These are phyloP conservation scores for Pyrgilauda ruficollis DNA, from an alignment of 2,113 vertebrate species.

Conservation along the genomic window DNA sequence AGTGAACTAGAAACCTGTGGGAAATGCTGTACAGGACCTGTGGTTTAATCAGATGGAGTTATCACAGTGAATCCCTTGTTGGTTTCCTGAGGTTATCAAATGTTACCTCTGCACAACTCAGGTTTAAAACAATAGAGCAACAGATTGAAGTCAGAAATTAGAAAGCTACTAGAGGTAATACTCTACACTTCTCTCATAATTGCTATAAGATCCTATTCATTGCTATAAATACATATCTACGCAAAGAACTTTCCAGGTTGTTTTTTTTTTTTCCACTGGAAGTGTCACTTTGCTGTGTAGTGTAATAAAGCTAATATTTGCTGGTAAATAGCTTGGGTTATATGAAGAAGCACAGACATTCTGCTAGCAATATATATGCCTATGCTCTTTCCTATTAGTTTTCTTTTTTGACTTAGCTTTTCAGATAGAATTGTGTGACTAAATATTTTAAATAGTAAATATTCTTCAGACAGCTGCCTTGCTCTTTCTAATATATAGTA, in stretches of 20 bases:
- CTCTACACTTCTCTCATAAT: background rate
- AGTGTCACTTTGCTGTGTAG: background rate
- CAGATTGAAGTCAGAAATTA: constrained; percentile 7
- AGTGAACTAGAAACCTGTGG: background rate
- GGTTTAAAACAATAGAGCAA: constrained; percentile 17
- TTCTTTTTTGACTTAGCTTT: background rate
- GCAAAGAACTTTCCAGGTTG: background rate
- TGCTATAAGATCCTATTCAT: background rate
- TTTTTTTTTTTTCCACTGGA: background rate
- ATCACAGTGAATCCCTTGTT: background rate
- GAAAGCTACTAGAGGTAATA: background rate
- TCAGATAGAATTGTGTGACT: background rate
- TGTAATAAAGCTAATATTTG: background rate
- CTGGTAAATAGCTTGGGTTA: background rate
- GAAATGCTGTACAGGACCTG: constrained; percentile 38
- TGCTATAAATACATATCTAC: background rate
- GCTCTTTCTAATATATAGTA: background rate
- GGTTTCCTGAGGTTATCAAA: constrained; percentile 22
- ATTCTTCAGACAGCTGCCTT: background rate
- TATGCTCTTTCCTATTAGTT: background rate
- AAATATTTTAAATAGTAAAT: background rate
- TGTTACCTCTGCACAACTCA: background rate
- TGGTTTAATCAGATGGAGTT: constrained; percentile 37
- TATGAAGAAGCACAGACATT: background rate
- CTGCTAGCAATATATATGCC: background rate